phyloP scores from a whole-genome alignment of 2,113 vertebrate species.

The Trematomus loennbergii region DNA sequence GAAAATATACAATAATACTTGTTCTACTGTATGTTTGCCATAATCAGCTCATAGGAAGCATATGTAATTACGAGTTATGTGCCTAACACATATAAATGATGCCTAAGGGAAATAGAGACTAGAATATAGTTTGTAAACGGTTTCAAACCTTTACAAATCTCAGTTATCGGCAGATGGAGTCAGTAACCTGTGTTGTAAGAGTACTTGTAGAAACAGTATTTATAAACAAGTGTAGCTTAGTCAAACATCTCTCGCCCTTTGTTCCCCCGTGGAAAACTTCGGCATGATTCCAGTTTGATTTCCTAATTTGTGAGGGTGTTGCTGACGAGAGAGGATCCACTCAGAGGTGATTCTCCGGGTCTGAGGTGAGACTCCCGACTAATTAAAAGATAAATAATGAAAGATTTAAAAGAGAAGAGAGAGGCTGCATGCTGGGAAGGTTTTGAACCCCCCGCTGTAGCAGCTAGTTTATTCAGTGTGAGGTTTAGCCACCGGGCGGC shows the following conservation, averaged over 20 bases:
- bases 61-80: no score
- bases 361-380: constrained; percentile 21
- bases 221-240: constrained; percentile 35
- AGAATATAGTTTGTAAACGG: no score
- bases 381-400: not conserved
- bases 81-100: no score
- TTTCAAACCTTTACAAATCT: no score
- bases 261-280: constrained; percentile 22
- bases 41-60: no score
- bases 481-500: constrained; percentile 58
- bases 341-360: constrained; percentile 34
- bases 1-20: no score
- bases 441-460: constrained; percentile 31
- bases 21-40: no score
- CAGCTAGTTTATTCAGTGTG: constrained; percentile 58
- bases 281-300: constrained; percentile 38
- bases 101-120: no score
- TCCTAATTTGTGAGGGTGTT: constrained; percentile 31
- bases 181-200: constrained; percentile 11
- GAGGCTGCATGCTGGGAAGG: constrained; percentile 27
- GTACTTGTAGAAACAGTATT: constrained; percentile 2
- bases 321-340: constrained; percentile 28
- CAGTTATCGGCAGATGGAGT: not conserved
- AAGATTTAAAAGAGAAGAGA: not conserved
- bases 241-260: constrained; percentile 22